Evolutionary conservation across 2,888 invertebrate genomes (phyloP), one percentile per base, ranked within the genome.

Genomic region (Rambutsinella grinnellia): DNA sequence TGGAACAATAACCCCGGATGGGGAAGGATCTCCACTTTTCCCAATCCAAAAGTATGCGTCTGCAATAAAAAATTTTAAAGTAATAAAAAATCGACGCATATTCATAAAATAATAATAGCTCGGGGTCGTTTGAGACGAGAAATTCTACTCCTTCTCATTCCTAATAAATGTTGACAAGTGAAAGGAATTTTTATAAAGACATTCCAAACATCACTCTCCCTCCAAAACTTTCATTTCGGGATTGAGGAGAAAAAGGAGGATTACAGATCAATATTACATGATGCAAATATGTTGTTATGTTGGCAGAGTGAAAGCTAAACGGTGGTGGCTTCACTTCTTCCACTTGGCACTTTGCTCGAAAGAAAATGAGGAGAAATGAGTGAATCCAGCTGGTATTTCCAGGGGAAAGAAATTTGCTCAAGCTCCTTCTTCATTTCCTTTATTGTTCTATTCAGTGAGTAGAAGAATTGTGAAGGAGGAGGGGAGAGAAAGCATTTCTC

Each of bases 21-120:
- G 94, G 82, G 92, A 92, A 1, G 95, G 95, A 80, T 92, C 90
- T 1, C 91, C 89, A 2, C 92, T 91, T 85, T 93, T 93, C 15
- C 95, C 95, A 75, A 94, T 93, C 95, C 95, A 96, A 89, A 96
- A 96, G 88, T 92, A 94, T 0, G 95, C 94, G 86, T 93, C 94
- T 77, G 84, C n/a, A 84, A 84, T 57, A 28, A 65, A 68, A 63
- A 62, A 54, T 36, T 21, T 62, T n/a, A n/a, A n/a, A n/a, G 10
- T 53, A n/a, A n/a, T n/a, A n/a, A n/a, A n/a, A n/a, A n/a, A n/a
- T n/a, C n/a, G n/a, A n/a, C n/a, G n/a, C n/a, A n/a, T n/a, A n/a
- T n/a, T n/a, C n/a, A n/a, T n/a, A n/a, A n/a, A n/a, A n/a, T n/a
- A n/a, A n/a, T n/a, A n/a, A n/a, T n/a, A n/a, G n/a, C n/a, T n/a